Evolutionary conservation across 1,140 invertebrate genomes (phyloP).

Genomic region (Bombyx mori): DNA sequence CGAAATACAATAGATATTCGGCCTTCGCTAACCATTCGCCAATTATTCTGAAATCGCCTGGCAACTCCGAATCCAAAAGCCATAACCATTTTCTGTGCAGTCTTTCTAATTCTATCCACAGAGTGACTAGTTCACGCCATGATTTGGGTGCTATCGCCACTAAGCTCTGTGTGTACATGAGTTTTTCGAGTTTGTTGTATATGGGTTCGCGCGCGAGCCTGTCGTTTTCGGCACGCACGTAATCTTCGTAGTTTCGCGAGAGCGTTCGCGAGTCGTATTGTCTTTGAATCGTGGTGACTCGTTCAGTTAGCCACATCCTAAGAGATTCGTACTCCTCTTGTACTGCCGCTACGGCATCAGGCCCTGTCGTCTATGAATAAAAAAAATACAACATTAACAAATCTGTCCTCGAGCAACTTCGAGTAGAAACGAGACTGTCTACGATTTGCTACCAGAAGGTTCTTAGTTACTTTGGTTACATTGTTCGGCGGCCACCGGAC

Average conservation of each 20-base stretch:
- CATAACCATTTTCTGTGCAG: slow-evolving; percentile 88
- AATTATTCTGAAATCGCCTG: slow-evolving; percentile 85
- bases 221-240: slow-evolving; percentile 79
- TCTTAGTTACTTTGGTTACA: no score
- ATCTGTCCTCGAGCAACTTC: no score
- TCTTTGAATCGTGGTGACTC: slow-evolving; percentile 79
- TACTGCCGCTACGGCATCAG: slow-evolving; percentile 80
- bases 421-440: no score
- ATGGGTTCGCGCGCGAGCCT: slow-evolving; percentile 77
- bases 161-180: slow-evolving; percentile 83
- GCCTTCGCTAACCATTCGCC: slow-evolving; percentile 93
- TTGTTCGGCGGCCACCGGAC: no score
- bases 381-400: no score
- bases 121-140: slow-evolving; percentile 81
- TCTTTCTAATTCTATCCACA: slow-evolving; percentile 84
- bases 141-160: slow-evolving; percentile 84
- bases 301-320: slow-evolving; percentile 85
- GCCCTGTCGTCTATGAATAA: slow-evolving; percentile 69
- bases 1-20: slow-evolving; percentile 85
- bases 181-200: slow-evolving; percentile 80
- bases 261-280: slow-evolving; percentile 77
- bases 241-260: slow-evolving; percentile 79
- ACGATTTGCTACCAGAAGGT: no score
- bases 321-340: slow-evolving; percentile 86
- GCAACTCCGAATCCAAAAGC: slow-evolving; percentile 86